Percentiles rank a stretch among this genome's conserved stretches.
These are phyloP conservation scores for Onthophagus taurus DNA, from an alignment of 1,140 invertebrate genomes.

Conservation along the genomic window DNA sequence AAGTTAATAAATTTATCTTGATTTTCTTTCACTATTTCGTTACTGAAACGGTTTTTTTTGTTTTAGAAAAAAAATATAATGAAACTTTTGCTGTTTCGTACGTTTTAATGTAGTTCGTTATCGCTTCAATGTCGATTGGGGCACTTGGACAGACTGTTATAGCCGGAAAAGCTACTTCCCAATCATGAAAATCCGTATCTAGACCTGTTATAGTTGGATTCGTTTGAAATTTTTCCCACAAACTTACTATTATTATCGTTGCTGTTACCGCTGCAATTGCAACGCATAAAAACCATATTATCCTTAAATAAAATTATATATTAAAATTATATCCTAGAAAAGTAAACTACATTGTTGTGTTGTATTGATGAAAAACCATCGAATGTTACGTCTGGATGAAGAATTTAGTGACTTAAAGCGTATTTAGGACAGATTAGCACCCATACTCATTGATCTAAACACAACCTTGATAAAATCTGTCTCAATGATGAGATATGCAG, in stretches of 20 bases:
- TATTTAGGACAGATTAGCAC: no score
- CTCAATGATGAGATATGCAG: no score
- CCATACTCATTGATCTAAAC: no score
- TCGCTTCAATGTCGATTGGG: slow-evolving; percentile 40
- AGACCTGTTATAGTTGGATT: slow-evolving; percentile 68
- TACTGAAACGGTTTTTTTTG: not conserved
- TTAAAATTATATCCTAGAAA: slow-evolving; percentile 2
- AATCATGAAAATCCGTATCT: slow-evolving; percentile 64
- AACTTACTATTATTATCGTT: slow-evolving; percentile 57
- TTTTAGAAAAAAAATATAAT: not conserved
- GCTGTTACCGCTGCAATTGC: slow-evolving; percentile 53
- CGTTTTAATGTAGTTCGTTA: slow-evolving; percentile 35
- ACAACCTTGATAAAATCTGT: no score
- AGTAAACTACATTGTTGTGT: not conserved
- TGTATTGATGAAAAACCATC: not conserved
- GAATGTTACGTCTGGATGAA: slow-evolving; percentile 5
- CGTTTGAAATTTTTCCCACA: slow-evolving; percentile 70
- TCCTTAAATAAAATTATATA: slow-evolving; percentile 40
- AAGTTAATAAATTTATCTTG: slow-evolving; percentile 22
- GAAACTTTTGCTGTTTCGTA: no score
- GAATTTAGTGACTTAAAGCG: slow-evolving; percentile 5
- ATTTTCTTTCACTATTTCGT: not conserved
- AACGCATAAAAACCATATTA: slow-evolving; percentile 65
- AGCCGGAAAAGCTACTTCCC: slow-evolving; percentile 61
- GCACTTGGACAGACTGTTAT: slow-evolving; percentile 47